Percentiles rank a stretch among this genome's conserved stretches.
These are phyloP conservation scores for Ennomos fuscantarius DNA, from an alignment of 2,888 invertebrate species.

Conservation along the genomic window DNA sequence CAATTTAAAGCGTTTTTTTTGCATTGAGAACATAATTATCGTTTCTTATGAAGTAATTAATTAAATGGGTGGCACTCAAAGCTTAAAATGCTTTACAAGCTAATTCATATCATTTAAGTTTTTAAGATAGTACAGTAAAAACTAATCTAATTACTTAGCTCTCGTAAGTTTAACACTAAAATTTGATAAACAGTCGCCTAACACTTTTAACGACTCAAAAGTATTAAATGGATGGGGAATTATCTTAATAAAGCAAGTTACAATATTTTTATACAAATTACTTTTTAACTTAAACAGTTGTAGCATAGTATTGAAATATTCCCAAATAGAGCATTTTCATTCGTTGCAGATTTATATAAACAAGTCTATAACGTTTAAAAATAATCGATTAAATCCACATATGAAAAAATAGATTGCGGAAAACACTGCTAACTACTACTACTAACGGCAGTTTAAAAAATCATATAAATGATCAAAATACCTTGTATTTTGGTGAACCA, in stretches of 20 bases:
- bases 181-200: constrained; percentile 5
- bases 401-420: too few relatives aligned
- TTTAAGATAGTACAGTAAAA: neutral
- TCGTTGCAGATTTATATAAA: too few relatives aligned
- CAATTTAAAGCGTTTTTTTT: too few relatives aligned
- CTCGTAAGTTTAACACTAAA: constrained; percentile 3
- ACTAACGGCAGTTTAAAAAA: too few relatives aligned
- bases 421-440: too few relatives aligned
- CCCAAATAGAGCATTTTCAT: neutral
- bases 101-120: constrained; percentile 4
- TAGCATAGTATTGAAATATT: neutral
- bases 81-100: neutral
- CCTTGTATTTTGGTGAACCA: constrained; percentile 7
- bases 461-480: neutral
- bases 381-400: too few relatives aligned
- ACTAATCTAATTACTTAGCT: constrained; percentile 4
- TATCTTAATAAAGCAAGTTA: neutral
- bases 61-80: neutral
- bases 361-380: too few relatives aligned
- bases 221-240: constrained; percentile 1
- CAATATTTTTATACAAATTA: neutral
- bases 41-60: too few relatives aligned
- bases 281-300: neutral
- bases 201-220: constrained; percentile 9
- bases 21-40: too few relatives aligned